Conservation (phyloP, 2,113 vertebrate species). For the Chauna torquata region DNA sequence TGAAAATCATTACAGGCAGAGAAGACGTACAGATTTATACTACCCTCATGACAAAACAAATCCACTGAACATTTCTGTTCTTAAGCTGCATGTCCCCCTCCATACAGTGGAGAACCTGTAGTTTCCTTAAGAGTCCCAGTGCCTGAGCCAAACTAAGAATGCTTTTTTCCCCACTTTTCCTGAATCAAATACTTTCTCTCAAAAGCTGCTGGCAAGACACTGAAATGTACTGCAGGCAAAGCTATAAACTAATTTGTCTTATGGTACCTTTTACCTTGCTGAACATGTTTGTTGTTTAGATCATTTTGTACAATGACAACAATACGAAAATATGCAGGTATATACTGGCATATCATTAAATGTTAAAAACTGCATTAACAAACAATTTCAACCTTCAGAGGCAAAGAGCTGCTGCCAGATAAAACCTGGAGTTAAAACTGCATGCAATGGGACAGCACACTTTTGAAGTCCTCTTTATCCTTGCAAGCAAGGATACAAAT, state of each 20-base stretch:
- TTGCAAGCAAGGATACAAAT: neutral
- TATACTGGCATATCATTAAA: neutral
- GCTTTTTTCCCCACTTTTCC: neutral
- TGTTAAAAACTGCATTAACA: neutral
- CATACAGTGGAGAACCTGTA: neutral
- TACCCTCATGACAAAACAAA: neutral
- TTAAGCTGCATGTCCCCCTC: neutral
- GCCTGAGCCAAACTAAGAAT: neutral
- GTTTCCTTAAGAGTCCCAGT: neutral
- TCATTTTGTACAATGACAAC: neutral
- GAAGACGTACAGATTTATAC: neutral
- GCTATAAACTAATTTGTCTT: neutral
- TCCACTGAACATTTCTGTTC: neutral
- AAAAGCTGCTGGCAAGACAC: neutral
- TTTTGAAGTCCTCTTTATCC: neutral
- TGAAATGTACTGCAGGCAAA: neutral
- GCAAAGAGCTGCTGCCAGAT: neutral
- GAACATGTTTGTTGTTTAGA: neutral
- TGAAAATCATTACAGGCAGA: neutral
- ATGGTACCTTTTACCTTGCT: neutral
- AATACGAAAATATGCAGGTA: neutral
- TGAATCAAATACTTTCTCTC: neutral
- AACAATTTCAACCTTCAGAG: neutral
- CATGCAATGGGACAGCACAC: neutral
- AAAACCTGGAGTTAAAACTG: neutral